phyloP scores from a whole-genome alignment of 53 echinoderm and acorn worm genomes.

The Stichopus horrens region DNA sequence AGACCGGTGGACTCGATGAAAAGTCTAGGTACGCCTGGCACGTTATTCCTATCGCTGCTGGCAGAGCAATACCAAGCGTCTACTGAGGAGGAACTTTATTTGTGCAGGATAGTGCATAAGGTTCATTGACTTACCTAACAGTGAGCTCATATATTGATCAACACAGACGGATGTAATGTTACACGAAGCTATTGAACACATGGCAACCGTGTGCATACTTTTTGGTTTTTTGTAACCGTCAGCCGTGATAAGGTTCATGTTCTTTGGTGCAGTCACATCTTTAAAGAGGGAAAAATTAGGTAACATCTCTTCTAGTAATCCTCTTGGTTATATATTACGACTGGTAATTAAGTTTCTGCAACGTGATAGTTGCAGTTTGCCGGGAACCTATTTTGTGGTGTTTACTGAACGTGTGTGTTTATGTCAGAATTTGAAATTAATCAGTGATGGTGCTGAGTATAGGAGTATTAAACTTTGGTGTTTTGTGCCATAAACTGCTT shows the following conservation, averaged over 20 bases:
- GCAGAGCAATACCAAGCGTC: not conserved
- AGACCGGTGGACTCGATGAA: not conserved
- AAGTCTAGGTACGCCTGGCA: not conserved
- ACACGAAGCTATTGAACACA: not conserved
- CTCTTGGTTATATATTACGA: not conserved
- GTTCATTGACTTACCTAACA: slow-evolving; percentile 6
- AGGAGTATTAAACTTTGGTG: too few relatives aligned
- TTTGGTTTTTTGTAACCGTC: not conserved
- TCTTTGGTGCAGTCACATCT: not conserved
- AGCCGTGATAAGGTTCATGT: not conserved
- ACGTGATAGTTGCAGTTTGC: not conserved
- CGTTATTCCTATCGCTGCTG: not conserved
- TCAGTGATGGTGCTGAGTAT: too few relatives aligned
- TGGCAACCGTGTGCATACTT: not conserved
- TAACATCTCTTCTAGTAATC: not conserved
- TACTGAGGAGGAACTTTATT: not conserved
- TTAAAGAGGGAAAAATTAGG: not conserved
- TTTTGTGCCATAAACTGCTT: too few relatives aligned
- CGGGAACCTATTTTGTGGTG: too few relatives aligned
- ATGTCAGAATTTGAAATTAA: too few relatives aligned
- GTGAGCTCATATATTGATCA: not conserved
- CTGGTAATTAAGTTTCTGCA: not conserved
- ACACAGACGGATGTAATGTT: not conserved
- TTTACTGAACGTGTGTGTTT: too few relatives aligned
- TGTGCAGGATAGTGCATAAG: slow-evolving; percentile 2